These are phyloP conservation scores for Melanotaenia duboulayi DNA, from an alignment of 2,113 vertebrate genomes.

Conservation along the genomic window DNA sequence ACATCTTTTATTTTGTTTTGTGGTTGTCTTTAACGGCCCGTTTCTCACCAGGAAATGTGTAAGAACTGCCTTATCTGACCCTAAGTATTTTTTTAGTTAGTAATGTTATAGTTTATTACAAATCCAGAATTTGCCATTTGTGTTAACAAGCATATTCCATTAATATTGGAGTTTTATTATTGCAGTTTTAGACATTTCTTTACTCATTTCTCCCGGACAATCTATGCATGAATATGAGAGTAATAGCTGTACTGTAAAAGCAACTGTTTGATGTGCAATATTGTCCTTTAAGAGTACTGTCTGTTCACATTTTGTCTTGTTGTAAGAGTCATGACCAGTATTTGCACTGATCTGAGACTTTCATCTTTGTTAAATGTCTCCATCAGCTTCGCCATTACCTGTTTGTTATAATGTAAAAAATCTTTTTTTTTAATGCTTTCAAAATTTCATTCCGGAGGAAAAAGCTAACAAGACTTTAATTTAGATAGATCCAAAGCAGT, in stretches of 20 bases:
- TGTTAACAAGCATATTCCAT: slow-evolving; percentile 54
- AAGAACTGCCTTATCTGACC: slow-evolving; percentile 70
- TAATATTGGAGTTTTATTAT: slow-evolving; percentile 38
- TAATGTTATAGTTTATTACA: slow-evolving; percentile 50
- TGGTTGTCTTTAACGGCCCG: slow-evolving; percentile 32
- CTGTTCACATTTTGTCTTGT: slow-evolving; percentile 42
- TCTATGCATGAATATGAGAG: slow-evolving; percentile 74
- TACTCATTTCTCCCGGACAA: slow-evolving; percentile 50
- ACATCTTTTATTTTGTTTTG: slow-evolving; percentile 59
- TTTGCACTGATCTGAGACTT: slow-evolving; percentile 56
- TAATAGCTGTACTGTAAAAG: slow-evolving; percentile 60
- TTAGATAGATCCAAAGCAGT: slow-evolving; percentile 9
- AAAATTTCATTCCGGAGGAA: slow-evolving; percentile 8
- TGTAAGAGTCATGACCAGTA: slow-evolving; percentile 38
- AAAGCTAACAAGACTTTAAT: slow-evolving; percentile 20
- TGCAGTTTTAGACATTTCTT: slow-evolving; percentile 53
- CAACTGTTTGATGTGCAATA: slow-evolving; percentile 67
- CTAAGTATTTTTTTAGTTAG: slow-evolving; percentile 53
- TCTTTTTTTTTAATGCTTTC: slow-evolving; percentile 15
- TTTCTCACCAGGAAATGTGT: slow-evolving; percentile 32
- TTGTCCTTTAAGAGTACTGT: slow-evolving; percentile 49
- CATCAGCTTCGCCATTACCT: slow-evolving; percentile 30
- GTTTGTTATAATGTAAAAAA: slow-evolving; percentile 2
- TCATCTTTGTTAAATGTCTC: slow-evolving; percentile 39
- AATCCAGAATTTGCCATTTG: slow-evolving; percentile 39